phyloP scores from a whole-genome alignment of 2,888 invertebrate species.

The Spodoptera littoralis region DNA sequence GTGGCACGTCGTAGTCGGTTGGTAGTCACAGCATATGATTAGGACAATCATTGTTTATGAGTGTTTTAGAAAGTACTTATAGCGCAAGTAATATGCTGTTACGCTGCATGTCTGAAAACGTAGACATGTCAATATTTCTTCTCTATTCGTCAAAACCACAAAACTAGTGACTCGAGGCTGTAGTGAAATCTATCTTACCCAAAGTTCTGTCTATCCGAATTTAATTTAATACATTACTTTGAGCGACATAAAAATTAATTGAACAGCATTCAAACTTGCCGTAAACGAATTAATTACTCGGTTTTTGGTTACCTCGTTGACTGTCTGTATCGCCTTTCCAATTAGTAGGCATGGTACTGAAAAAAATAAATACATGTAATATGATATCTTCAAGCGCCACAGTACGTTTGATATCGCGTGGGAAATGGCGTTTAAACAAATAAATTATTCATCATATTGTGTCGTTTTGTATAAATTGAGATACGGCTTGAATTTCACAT shows the following conservation, averaged over 20 bases:
- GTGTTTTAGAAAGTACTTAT: no score
- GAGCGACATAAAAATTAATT: slow-evolving; percentile 16
- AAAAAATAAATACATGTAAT: slow-evolving; percentile 37
- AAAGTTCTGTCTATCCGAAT: slow-evolving; percentile 14
- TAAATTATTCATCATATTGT: slow-evolving; percentile 50
- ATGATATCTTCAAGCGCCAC: slow-evolving; percentile 53
- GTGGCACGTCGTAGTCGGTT: background rate
- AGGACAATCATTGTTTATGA: no score
- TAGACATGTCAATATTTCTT: no score
- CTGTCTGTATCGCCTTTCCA: slow-evolving; percentile 47
- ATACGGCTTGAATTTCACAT: slow-evolving; percentile 35
- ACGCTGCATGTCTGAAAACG: no score
- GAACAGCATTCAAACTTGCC: slow-evolving; percentile 15
- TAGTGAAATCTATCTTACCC: background rate
- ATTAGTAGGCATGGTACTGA: slow-evolving; percentile 43
- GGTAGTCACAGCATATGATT: background rate
- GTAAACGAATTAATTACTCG: slow-evolving; percentile 45
- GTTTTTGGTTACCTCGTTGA: slow-evolving; percentile 38
- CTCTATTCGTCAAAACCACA: no score
- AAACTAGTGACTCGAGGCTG: no score
- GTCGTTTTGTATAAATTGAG: slow-evolving; percentile 28
- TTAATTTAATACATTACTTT: background rate
- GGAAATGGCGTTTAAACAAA: slow-evolving; percentile 49
- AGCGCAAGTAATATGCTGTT: no score
- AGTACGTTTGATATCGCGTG: slow-evolving; percentile 53